Percentiles rank a stretch among this genome's conserved stretches.
phyloP scores from a whole-genome alignment of 2,888 invertebrate species.

The Zelleria hepariella region DNA sequence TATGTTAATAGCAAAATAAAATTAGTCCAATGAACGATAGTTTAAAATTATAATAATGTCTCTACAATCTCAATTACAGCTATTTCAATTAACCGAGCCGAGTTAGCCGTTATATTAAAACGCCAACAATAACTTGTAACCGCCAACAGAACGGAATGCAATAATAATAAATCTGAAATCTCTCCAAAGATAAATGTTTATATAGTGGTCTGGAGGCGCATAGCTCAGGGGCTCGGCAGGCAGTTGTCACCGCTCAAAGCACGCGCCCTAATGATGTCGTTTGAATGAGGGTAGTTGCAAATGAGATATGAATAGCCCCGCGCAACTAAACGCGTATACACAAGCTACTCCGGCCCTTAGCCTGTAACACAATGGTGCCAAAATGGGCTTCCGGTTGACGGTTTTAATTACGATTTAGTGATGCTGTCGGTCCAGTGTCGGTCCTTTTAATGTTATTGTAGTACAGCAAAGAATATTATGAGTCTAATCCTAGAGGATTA shows the following conservation, averaged over 20 bases:
- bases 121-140: neutral
- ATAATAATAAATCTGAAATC: constrained; percentile 4
- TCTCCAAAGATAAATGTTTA: constrained; percentile 3
- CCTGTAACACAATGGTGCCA: no score
- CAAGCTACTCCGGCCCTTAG: neutral
- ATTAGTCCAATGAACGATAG: neutral
- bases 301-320: constrained; percentile 31
- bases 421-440: no score
- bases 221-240: neutral
- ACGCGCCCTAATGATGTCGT: constrained; percentile 38
- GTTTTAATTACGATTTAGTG: no score
- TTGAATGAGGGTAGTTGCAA: constrained; percentile 41
- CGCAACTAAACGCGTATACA: neutral
- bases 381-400: no score
- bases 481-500: no score
- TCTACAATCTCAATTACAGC: neutral
- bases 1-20: neutral
- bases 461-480: no score
- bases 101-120: neutral
- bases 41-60: neutral
- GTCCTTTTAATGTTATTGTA: no score
- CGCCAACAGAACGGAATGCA: constrained; percentile 3
- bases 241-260: constrained; percentile 22
- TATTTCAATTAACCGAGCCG: neutral
- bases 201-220: neutral